Conservation (phyloP, 2,888 invertebrate genomes). For the Eucriotettix oculatus region DNA sequence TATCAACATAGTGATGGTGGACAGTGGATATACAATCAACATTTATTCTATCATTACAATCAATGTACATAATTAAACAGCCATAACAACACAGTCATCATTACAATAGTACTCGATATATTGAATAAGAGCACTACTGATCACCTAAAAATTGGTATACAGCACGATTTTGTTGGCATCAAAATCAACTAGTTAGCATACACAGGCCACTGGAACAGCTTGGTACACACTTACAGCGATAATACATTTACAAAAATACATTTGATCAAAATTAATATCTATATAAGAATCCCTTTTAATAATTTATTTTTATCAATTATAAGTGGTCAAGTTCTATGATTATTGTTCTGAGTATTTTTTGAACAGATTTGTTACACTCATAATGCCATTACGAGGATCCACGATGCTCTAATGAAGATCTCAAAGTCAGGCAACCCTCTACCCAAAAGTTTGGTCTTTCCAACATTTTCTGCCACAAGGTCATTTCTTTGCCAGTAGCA, state of each 20-base stretch:
- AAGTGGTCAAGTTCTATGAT: neutral
- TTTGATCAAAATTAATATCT: neutral
- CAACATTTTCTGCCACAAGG: constrained; percentile 88
- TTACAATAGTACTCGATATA: too few species aligned
- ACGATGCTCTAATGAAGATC: constrained; percentile 54
- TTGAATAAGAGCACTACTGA: neutral
- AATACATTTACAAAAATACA: neutral
- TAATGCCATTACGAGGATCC: neutral
- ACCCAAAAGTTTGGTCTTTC: constrained; percentile 93
- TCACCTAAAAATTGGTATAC: neutral
- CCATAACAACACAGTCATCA: too few species aligned
- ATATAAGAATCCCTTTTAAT: neutral
- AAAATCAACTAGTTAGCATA: neutral
- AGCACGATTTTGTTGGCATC: neutral
- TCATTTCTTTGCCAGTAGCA: constrained; percentile 74
- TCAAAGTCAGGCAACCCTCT: constrained; percentile 75
- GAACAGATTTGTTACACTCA: neutral
- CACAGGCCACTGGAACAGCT: neutral
- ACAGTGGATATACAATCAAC: too few species aligned
- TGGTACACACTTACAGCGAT: neutral
- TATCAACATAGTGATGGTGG: neutral
- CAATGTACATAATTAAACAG: neutral
- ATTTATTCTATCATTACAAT: neutral
- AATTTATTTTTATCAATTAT: neutral
- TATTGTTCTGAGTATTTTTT: neutral